These are phyloP conservation scores for Xerus inauris DNA, from an alignment of 2,113 vertebrate genomes.

Conservation along the genomic window DNA sequence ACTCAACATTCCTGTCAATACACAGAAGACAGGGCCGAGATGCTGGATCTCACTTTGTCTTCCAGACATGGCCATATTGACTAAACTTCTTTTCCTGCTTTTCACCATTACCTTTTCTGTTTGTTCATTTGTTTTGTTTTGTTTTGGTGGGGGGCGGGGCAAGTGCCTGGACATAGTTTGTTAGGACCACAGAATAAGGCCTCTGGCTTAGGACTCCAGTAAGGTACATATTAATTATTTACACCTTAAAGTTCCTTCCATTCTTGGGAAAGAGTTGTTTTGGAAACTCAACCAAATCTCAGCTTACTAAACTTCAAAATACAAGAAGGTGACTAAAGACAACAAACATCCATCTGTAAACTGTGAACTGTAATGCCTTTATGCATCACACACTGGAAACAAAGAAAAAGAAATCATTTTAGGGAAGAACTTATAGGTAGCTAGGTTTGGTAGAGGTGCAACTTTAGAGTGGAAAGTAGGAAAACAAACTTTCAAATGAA, in stretches of 20 bases:
- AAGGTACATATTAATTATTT: constrained; percentile 38
- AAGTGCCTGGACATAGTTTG: neutral
- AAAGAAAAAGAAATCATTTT: neutral
- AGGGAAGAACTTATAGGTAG: neutral
- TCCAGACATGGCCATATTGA: neutral
- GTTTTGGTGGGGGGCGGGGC: too few relatives aligned
- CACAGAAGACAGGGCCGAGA: too few relatives aligned
- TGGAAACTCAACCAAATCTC: neutral
- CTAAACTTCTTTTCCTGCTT: neutral
- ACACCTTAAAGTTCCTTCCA: neutral
- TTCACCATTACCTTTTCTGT: neutral
- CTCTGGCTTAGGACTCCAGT: neutral
- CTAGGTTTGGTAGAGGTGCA: neutral
- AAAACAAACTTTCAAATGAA: neutral
- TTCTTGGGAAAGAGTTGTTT: neutral
- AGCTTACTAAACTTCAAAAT: constrained; percentile 43
- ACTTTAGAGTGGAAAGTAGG: neutral
- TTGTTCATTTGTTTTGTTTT: neutral
- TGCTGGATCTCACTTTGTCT: neutral
- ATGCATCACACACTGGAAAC: neutral
- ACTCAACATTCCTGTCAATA: neutral
- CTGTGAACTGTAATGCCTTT: neutral
- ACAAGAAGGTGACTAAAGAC: constrained; percentile 22
- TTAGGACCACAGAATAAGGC: neutral
- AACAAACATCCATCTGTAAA: neutral